Evolutionary conservation across 53 echinoderm and acorn worm genomes (phyloP).

Genomic region (Arbacia lixula): DNA sequence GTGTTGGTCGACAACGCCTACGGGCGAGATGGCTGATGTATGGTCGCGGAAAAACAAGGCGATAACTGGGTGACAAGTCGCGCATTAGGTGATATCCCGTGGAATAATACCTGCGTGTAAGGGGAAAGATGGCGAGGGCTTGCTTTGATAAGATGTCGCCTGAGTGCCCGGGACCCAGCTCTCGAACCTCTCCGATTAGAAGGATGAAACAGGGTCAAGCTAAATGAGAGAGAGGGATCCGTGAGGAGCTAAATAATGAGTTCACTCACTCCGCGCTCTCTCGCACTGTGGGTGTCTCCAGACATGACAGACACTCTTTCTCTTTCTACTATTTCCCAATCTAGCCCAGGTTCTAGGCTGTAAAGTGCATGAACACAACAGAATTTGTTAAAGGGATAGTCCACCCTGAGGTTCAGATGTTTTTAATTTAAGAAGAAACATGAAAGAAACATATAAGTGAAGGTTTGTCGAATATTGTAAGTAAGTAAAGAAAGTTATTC

Average conservation of each 20-base stretch:
- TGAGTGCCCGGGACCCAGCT: not conserved
- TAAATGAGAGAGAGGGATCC: slow-evolving; percentile 49
- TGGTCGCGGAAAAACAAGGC: slow-evolving; percentile 27
- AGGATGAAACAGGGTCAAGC: slow-evolving; percentile 44
- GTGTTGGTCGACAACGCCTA: slow-evolving; percentile 17
- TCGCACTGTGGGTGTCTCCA: too few species aligned
- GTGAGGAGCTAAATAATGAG: slow-evolving; percentile 38
- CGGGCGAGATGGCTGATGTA: slow-evolving; percentile 41
- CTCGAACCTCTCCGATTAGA: slow-evolving; percentile 2
- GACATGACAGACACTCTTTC: not conserved
- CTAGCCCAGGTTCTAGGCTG: too few species aligned
- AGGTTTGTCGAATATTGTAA: too few species aligned
- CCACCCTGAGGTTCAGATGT: too few species aligned
- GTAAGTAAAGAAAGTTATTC: too few species aligned
- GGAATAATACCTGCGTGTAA: slow-evolving; percentile 19
- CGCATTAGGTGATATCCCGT: slow-evolving; percentile 44
- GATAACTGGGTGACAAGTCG: slow-evolving; percentile 13
- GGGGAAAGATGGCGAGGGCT: slow-evolving; percentile 7
- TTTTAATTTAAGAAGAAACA: too few species aligned
- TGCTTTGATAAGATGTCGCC: slow-evolving; percentile 52
- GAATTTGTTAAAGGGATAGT: too few species aligned
- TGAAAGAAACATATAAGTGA: too few species aligned
- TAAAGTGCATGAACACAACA: too few species aligned
- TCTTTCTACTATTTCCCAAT: too few species aligned
- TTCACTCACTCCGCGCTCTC: slow-evolving; percentile 23